A percentile compares a stretch with the other conserved stretches of the same genome.
Evolutionary conservation across 2,797 vertebrate genomes (phyloP).

Genomic region (Basileuterus tristriatus): DNA sequence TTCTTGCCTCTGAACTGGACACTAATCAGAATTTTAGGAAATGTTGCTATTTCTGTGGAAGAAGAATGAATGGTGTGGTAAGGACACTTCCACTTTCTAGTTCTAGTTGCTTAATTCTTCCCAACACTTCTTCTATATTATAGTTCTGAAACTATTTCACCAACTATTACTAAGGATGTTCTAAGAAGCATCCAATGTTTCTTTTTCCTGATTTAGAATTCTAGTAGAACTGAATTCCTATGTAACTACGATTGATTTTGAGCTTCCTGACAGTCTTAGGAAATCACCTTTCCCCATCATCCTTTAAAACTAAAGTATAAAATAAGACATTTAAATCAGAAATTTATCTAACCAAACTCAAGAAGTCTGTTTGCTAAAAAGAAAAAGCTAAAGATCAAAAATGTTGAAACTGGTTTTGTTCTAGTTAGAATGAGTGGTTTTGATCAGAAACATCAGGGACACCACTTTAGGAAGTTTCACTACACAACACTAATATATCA

Average conservation of each 20-base stretch:
- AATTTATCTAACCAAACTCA: neutral
- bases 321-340: neutral
- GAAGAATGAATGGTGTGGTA: neutral
- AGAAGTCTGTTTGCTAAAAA: neutral
- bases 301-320: neutral
- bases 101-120: neutral
- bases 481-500: neutral
- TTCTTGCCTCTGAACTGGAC: neutral
- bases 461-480: neutral
- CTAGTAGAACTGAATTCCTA: neutral
- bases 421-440: neutral
- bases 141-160: neutral
- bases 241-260: neutral
- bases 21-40: neutral
- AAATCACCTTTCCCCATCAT: neutral
- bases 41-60: neutral
- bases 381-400: neutral
- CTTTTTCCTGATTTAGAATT: neutral
- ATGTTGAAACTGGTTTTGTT: neutral
- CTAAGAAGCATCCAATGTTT: neutral
- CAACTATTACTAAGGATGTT: neutral
- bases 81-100: constrained; percentile 4
- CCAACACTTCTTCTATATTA: neutral
- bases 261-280: neutral
- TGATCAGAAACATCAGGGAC: neutral